phyloP scores from a whole-genome alignment of 2,888 invertebrate genomes.

The Athalia rosae region DNA sequence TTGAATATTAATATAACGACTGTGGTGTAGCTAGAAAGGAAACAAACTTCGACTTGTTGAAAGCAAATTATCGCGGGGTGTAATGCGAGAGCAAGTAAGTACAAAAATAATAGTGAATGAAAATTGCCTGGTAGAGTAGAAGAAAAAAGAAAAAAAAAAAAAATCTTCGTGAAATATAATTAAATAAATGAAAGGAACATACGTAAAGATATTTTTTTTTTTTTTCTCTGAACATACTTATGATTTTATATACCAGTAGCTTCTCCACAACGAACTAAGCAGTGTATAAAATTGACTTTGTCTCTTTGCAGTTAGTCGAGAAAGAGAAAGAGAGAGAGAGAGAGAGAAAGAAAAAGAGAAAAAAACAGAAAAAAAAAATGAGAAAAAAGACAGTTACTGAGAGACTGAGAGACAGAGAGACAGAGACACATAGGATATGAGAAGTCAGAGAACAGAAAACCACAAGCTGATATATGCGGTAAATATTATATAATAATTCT shows the following conservation, averaged over 20 bases:
- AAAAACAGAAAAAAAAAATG: background rate
- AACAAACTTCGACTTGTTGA: too few species aligned
- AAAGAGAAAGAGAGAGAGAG: slow-evolving; percentile 42
- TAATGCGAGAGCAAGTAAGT: slow-evolving; percentile 55
- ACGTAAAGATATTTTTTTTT: slow-evolving; percentile 21
- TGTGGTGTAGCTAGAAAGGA: too few species aligned
- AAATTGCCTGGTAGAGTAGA: slow-evolving; percentile 65
- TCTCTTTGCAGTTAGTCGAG: slow-evolving; percentile 49
- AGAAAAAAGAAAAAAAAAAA: slow-evolving; percentile 36
- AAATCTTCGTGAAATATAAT: background rate
- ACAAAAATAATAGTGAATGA: slow-evolving; percentile 65
- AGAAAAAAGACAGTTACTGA: background rate
- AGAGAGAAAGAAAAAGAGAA: slow-evolving; percentile 30
- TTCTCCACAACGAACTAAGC: slow-evolving; percentile 10
- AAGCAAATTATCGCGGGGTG: too few species aligned
- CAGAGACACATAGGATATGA: slow-evolving; percentile 31
- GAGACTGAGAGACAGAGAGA: slow-evolving; percentile 41
- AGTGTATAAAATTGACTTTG: slow-evolving; percentile 48
- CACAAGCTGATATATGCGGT: slow-evolving; percentile 19
- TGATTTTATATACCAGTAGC: slow-evolving; percentile 6
- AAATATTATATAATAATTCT: slow-evolving; percentile 49
- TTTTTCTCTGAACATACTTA: background rate
- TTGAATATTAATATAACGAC: too few species aligned
- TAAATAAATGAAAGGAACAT: slow-evolving; percentile 14
- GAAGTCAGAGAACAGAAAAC: slow-evolving; percentile 42